Evolutionary conservation across 2,888 invertebrate genomes (phyloP).

Genomic region (Meganola albula): DNA sequence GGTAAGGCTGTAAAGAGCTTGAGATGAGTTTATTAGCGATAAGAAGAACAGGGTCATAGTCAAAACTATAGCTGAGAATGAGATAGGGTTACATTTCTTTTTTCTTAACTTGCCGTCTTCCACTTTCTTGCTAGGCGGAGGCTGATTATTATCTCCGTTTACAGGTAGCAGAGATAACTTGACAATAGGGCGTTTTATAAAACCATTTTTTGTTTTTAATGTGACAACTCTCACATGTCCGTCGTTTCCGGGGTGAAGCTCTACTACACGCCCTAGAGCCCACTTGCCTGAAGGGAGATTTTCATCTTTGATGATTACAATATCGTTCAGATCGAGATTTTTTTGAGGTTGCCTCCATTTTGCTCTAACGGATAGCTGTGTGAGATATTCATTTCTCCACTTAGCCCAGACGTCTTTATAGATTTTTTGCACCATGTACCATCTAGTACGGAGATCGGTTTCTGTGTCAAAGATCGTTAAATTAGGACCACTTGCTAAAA

Average conservation of each 20-base stretch:
- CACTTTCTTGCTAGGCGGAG: no score
- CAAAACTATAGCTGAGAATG: neutral
- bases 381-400: neutral
- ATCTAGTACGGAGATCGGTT: slow-evolving; percentile 4
- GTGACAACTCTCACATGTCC: neutral
- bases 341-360: neutral
- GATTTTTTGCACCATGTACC: slow-evolving; percentile 3
- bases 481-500: neutral
- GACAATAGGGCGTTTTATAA: neutral
- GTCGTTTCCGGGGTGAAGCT: slow-evolving; percentile 1
- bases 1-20: neutral
- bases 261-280: slow-evolving; percentile 1
- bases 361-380: neutral
- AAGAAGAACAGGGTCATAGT: neutral
- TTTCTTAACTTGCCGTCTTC: neutral
- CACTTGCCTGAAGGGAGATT: neutral
- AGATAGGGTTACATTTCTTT: neutral
- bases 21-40: neutral
- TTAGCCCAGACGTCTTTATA: slow-evolving; percentile 1
- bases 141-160: no score
- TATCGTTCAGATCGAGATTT: neutral
- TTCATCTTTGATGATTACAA: neutral
- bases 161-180: slow-evolving; percentile 1
- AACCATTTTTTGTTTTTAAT: neutral
- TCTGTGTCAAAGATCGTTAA: slow-evolving; percentile 1